A percentile compares a stretch with the other conserved stretches of the same genome.
phyloP scores from a whole-genome alignment of 2,113 vertebrate species.

The Enhydra lutris region DNA sequence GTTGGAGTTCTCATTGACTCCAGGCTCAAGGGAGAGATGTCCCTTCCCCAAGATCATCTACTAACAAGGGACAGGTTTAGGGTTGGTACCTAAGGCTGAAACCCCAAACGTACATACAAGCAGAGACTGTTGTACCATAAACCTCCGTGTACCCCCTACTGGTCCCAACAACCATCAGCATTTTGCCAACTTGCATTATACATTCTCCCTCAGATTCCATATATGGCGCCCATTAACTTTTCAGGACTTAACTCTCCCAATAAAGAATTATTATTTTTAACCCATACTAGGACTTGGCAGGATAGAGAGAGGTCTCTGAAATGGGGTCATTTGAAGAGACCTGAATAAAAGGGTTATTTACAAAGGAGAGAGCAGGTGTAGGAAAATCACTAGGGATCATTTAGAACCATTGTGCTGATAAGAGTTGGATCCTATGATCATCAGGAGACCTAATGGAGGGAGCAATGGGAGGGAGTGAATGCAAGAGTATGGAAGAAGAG shows the following conservation, averaged over 20 bases:
- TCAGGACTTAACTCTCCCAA: background rate
- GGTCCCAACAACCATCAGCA: background rate
- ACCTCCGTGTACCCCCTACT: background rate
- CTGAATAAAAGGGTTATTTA: background rate
- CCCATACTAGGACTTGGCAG: background rate
- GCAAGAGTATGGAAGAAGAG: background rate
- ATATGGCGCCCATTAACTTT: background rate
- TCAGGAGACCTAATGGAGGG: background rate
- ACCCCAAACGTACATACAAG: background rate
- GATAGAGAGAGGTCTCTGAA: background rate
- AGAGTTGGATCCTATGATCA: background rate
- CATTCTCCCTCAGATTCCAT: background rate
- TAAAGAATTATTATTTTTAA: background rate
- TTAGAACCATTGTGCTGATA: background rate
- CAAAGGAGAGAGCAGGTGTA: background rate
- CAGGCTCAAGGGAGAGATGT: background rate
- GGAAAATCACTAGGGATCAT: too few species aligned
- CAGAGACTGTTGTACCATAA: background rate
- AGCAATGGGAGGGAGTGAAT: background rate
- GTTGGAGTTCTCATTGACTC: background rate
- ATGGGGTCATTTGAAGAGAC: background rate
- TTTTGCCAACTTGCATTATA: background rate
- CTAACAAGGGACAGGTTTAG: background rate
- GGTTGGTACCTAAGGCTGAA: background rate
- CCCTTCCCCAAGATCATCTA: background rate